Evolutionary conservation across 2,888 invertebrate species (phyloP), one percentile per base, ranked within the genome.

Genomic region (Diloba caeruleocephala): DNA sequence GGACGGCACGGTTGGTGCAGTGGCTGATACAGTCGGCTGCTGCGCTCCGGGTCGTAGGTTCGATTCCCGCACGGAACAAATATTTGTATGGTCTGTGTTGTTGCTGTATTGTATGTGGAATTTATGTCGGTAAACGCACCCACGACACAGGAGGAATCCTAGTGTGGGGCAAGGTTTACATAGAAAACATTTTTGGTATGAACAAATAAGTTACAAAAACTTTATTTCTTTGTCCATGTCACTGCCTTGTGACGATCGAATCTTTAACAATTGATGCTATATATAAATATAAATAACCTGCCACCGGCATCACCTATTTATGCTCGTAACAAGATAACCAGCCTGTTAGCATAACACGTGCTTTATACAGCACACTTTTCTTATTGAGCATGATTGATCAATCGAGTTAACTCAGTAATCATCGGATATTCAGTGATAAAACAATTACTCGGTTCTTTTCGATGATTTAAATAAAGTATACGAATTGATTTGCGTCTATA

Each of bases 321-420:
- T 41, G 50, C 19, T 37, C 42, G 52, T 56, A 66, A 71, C 57
- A 61, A 57, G 64, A 64, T 70, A 71, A 71, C 51, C 52, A 50
- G 21, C 15, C 34, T 19, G 51, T 70, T 45, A 56, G 36, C 42
- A 57, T 44, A 52, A 58, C 55, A 52, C 51, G 66, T 59, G 67
- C 50, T 39, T n/a, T 45, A 45, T 37, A 37, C 29, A 32, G 43
- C 44, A 28, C 44, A 54, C 43, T 64, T 59, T 64, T 59, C 59
- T 65, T 64, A 62, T 57, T 61, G 53, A 43, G 17, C 21, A 32
- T 51, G 62, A 66, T 70, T 62, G 54, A 62, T 66, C 62, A 58
- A 55, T 70, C 45, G 25, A 13, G 32, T 39, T 46, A 32, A 37
- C 46, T 43, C 32, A 6, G 28, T 46, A 33, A 62, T 41, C 43